Evolutionary conservation across 2,113 vertebrate species (phyloP), one percentile per base, ranked within the genome.

Genomic region (Hippocampus comes): DNA sequence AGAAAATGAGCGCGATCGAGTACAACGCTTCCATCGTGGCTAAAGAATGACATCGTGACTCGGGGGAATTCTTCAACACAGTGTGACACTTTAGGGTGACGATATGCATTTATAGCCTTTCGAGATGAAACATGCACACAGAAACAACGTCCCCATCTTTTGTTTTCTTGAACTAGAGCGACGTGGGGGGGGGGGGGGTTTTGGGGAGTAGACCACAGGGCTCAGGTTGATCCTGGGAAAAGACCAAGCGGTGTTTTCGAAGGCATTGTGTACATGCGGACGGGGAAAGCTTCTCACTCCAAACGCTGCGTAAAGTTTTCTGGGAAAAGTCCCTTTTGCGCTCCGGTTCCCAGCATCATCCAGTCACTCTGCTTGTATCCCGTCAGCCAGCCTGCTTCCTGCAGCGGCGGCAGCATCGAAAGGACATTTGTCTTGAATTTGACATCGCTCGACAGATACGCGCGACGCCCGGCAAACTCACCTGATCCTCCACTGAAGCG

Each of bases 361-460:
- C 97, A 99, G 20, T 98, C 96, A 0, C 76, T 92, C 82, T 98
- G 94, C 83, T 93, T 95, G 77, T 97, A 85, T 23, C 97, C 97
- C 12, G 95, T 95, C 72, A 99, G 92, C 97, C 97, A 99, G 60
- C 97, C 97, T 10, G 97, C 97, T 69, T 99, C 97, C 97, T 99
- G 90, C 56, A 74, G 61, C 10, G 23, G 46, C 9, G n/a, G 25
- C 27, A 60, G 56, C 4, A 64, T 9, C 70, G 11, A 73, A 34
- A 71, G 38, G 25, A 41, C 12, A 51, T 34, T 2, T 2, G 49
- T 63, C 18, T 30, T 2, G 6, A 21, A 38, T 21, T 9, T 3
- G 18, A 18, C 10, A 1, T 43, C 27, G 17, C n/a, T 20, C 38
- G 4, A 9, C 41, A 21, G 21, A 56, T 14, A 23, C 23, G 27